Evolutionary conservation across 2,797 vertebrate species (phyloP), one percentile per base, ranked within the genome.

Genomic region (Epinephelus malabaricus): DNA sequence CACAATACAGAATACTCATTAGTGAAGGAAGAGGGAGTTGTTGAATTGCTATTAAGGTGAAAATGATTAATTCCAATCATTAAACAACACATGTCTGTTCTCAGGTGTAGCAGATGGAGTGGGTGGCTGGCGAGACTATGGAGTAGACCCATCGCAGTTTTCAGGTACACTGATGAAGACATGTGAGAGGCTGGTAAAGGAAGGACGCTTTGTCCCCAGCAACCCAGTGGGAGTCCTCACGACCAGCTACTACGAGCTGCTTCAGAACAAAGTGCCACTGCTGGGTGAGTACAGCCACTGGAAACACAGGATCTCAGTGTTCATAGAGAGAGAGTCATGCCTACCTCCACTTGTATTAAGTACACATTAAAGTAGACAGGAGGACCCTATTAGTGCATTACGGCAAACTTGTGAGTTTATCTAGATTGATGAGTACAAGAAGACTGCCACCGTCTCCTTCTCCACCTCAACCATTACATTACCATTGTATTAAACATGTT

Each of bases 231-330:
- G 98, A 77, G 97, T 99, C 84, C 97, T 99, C 65, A 99, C 98
- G 0, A 95, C 95, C 76, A 96, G 98, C 93, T 99, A 99, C 83
- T 98, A 97, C 68, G 98, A 99, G 94, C 96, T 99, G 85, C 96
- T 99, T 84, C 98, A 99, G 95, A 99, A 99, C 95, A 99, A 99
- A 97, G 97, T 98, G 73, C 98, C 98, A 77, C 94, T 99, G 77
- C 95, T 99, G 84, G 98, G 98, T 99, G 94, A 97, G 97, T 88
- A 73, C 30, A 54, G 17, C 62, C 12, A 4, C 40, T 17, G 45
- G 18, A 58, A 46, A 38, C 23, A 5, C 64, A 59, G 14, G 7
- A 19, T 45, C 53, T 9, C 21, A 21, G 19, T 25, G 21, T 49
- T 45, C 14, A 53, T 8, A 50, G 2, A 73, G 63, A 73, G 63